Percentiles rank a stretch among this genome's conserved stretches.
These are phyloP conservation scores for Eretmochelys imbricata DNA, from an alignment of 2,113 vertebrate genomes.

Conservation along the genomic window DNA sequence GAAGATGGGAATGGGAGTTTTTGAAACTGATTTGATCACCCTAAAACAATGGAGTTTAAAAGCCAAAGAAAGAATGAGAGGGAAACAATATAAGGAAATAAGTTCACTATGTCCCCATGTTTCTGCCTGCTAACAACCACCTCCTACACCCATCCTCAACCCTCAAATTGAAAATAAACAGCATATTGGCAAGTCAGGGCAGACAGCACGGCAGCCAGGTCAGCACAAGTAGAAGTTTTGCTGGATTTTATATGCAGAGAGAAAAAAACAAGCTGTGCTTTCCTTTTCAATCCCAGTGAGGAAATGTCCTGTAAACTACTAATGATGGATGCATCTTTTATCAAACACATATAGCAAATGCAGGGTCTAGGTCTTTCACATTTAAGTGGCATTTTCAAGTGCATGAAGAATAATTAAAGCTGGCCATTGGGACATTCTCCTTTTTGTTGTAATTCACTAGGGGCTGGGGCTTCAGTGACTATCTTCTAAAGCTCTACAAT, in stretches of 20 bases:
- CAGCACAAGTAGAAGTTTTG: neutral
- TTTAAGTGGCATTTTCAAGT: conserved; percentile 61
- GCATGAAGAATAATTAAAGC: conserved; percentile 62
- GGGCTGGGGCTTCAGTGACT: neutral
- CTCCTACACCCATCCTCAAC: neutral
- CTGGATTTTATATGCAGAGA: neutral
- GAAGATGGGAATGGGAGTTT: neutral
- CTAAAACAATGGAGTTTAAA: neutral
- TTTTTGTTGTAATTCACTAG: conserved; percentile 38
- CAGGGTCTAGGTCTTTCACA: conserved; percentile 39
- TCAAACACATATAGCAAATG: conserved; percentile 26
- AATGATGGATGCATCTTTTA: neutral
- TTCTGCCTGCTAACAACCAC: neutral
- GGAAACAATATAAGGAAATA: neutral
- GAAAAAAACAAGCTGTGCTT: fast-evolving
- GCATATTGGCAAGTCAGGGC: neutral
- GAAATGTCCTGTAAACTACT: neutral
- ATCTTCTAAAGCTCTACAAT: neutral
- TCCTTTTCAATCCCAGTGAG: neutral
- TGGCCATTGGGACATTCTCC: neutral
- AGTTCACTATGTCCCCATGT: neutral
- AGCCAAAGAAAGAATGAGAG: neutral
- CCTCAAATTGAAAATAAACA: neutral
- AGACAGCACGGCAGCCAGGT: neutral
- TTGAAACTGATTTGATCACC: neutral